Evolutionary conservation across 1,140 invertebrate species (phyloP).

Genomic region (Sinella curviseta): DNA sequence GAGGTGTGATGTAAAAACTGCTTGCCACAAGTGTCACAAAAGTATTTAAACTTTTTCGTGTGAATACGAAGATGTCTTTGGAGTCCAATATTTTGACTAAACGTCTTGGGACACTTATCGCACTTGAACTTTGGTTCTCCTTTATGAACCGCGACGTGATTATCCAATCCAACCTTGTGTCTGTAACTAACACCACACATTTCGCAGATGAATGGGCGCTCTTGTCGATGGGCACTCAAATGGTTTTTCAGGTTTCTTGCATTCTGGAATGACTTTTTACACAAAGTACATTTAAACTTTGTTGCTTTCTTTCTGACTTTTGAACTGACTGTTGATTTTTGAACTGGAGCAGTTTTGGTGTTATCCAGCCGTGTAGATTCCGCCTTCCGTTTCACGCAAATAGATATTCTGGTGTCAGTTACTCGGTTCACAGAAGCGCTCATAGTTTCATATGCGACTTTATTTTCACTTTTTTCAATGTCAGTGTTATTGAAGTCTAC

Average conservation of each 20-base stretch:
- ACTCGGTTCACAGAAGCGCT: too few relatives aligned
- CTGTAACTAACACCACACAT: slow-evolving; percentile 68
- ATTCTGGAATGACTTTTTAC: slow-evolving; percentile 55
- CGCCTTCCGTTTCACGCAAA: too few relatives aligned
- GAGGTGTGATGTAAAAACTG: slow-evolving; percentile 69
- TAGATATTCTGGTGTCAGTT: too few relatives aligned
- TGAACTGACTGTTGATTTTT: background rate
- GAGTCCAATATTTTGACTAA: slow-evolving; percentile 68
- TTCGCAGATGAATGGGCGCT: slow-evolving; percentile 60
- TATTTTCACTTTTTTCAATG: too few relatives aligned
- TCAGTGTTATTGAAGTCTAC: too few relatives aligned
- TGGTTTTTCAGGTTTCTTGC: slow-evolving; percentile 56
- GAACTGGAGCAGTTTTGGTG: background rate
- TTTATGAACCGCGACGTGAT: slow-evolving; percentile 68
- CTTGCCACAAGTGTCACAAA: slow-evolving; percentile 69
- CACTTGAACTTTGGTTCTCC: slow-evolving; percentile 72
- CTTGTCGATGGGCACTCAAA: slow-evolving; percentile 55
- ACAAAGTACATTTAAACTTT: slow-evolving; percentile 53
- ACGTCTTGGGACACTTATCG: slow-evolving; percentile 73
- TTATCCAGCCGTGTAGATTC: background rate
- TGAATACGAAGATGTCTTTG: slow-evolving; percentile 68
- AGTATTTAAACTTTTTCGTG: slow-evolving; percentile 62
- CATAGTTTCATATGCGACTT: too few relatives aligned
- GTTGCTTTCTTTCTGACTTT: background rate
- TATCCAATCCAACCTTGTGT: slow-evolving; percentile 65